Conservation (phyloP, 2,113 vertebrate species). For the Probosciger aterrimus region DNA sequence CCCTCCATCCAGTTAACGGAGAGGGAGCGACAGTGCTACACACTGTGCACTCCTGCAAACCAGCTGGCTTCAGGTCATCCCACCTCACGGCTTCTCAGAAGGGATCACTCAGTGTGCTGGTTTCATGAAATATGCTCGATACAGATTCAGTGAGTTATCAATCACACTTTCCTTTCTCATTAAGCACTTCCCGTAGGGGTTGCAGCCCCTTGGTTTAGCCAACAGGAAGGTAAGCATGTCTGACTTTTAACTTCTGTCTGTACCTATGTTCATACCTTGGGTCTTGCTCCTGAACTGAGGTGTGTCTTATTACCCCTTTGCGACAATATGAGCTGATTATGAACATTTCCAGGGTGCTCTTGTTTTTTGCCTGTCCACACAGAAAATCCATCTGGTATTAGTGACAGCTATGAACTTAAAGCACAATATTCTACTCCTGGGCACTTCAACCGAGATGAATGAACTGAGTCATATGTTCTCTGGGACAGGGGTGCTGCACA, state of each 20-base stretch:
- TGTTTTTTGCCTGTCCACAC: background rate
- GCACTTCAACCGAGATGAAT: background rate
- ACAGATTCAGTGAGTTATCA: background rate
- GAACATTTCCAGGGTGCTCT: background rate
- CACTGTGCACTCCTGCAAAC: background rate
- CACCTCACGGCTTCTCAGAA: background rate
- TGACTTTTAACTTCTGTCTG: background rate
- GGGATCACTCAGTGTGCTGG: background rate
- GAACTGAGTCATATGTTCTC: background rate
- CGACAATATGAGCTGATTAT: background rate
- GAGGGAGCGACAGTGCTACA: background rate
- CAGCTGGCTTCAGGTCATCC: background rate
- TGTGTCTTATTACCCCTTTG: background rate
- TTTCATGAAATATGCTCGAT: background rate
- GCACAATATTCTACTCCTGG: background rate
- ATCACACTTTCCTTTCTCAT: background rate
- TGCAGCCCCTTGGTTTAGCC: background rate
- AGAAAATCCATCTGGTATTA: background rate
- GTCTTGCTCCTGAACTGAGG: background rate
- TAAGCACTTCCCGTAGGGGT: background rate
- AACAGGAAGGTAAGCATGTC: background rate
- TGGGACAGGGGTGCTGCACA: background rate
- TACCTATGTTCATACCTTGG: background rate
- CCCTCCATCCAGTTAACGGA: background rate
- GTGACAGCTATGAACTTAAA: background rate